Conservation (phyloP, 1,140 invertebrate species). For the Drosophila orena region DNA sequence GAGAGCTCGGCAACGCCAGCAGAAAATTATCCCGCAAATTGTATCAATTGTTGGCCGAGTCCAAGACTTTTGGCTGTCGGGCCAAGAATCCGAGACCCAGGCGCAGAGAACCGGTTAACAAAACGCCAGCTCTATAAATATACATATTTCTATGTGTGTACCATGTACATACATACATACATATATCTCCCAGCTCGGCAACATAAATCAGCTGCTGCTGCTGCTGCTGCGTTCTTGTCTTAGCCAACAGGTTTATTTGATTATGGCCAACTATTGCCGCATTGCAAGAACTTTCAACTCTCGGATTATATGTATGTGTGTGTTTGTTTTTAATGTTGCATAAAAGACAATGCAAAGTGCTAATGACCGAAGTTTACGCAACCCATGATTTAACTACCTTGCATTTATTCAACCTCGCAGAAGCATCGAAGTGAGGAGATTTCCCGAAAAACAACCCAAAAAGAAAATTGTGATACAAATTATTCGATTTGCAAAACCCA, state of each 20-base stretch:
- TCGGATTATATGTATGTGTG: conserved; percentile 21
- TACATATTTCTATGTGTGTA: conserved; percentile 28
- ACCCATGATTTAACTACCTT: conserved; percentile 25
- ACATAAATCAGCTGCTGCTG: conserved; percentile 72
- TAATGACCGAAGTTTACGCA: conserved; percentile 32
- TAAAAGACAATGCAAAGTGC: conserved; percentile 30
- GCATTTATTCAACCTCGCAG: conserved; percentile 8
- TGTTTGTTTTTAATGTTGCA: conserved; percentile 8
- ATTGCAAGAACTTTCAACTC: conserved; percentile 51
- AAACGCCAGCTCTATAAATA: conserved; percentile 25
- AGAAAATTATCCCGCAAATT: conserved; percentile 65
- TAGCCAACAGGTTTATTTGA: conserved; percentile 77
- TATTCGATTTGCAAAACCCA: conserved; percentile 36
- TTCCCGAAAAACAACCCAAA: conserved; percentile 9
- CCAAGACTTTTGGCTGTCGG: conserved; percentile 43
- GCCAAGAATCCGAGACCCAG: conserved; percentile 33
- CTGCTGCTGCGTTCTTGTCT: conserved; percentile 45
- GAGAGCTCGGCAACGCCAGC: conserved; percentile 15
- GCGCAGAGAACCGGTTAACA: conserved; percentile 58
- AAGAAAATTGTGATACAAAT: conserved; percentile 51
- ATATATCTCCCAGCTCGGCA: conserved; percentile 31
- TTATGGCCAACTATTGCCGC: conserved; percentile 41
- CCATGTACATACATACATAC: not conserved
- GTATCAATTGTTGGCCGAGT: conserved; percentile 71
- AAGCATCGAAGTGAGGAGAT: conserved; percentile 25